These are phyloP conservation scores for Camptogramma bilineatum DNA, from an alignment of 2,888 invertebrate species.

Conservation along the genomic window DNA sequence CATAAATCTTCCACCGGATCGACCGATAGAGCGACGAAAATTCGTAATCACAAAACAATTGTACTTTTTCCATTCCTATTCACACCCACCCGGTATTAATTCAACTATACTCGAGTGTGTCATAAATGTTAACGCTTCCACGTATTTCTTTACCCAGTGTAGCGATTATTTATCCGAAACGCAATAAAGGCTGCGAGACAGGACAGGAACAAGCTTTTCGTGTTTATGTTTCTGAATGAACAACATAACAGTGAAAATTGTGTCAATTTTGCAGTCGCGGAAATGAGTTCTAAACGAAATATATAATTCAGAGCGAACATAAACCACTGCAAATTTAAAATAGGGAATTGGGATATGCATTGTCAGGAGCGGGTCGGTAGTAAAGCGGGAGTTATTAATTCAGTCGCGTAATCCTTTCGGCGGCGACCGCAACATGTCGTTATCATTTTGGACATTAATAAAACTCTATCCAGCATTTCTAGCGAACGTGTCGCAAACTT, in stretches of 20 bases:
- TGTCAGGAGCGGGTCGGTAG: constrained; percentile 54
- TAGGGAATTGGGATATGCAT: constrained; percentile 62
- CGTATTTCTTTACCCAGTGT: constrained; percentile 40
- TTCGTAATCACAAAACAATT: constrained; percentile 70
- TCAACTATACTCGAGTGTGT: constrained; percentile 45
- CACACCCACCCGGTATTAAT: constrained; percentile 49
- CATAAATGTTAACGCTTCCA: constrained; percentile 47
- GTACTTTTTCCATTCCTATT: constrained; percentile 44
- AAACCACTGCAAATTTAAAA: constrained; percentile 65
- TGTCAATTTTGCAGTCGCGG: constrained; percentile 37
- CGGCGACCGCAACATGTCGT: constrained; percentile 63
- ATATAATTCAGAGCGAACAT: constrained; percentile 53
- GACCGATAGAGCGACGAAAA: constrained; percentile 73
- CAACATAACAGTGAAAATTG: constrained; percentile 35
- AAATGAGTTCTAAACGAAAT: constrained; percentile 49
- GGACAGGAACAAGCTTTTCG: constrained; percentile 39
- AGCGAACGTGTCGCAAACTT: constrained; percentile 66
- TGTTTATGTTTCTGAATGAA: constrained; percentile 41
- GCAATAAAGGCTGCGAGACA: constrained; percentile 42
- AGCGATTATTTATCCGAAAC: constrained; percentile 44
- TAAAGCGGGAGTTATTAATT: constrained; percentile 71
- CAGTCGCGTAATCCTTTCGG: constrained; percentile 68
- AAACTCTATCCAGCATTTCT: constrained; percentile 68
- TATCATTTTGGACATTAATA: constrained; percentile 78
- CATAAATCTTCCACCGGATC: constrained; percentile 74